Evolutionary conservation across 2,888 invertebrate species (phyloP), one percentile per base, ranked within the genome.

Genomic region (Marronus borbonicus): DNA sequence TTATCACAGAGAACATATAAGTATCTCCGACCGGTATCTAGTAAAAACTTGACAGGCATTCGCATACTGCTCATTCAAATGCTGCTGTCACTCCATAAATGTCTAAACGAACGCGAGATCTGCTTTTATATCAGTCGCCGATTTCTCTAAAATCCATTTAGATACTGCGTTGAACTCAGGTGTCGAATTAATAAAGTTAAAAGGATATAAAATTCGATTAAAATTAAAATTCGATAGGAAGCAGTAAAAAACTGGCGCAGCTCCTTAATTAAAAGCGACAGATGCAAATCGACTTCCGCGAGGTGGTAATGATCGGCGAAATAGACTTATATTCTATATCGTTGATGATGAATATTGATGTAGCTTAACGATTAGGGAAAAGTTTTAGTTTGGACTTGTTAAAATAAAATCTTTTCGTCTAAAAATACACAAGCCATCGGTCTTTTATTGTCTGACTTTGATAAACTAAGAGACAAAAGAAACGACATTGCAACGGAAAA

Each of bases 161-260:
- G 39, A 7, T 14, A 31, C 64, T 7, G 10, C 20, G 20, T 44
- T 14, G 24, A 12, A n/a, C 36, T 28, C 14, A 24, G 14, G 31
- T 31, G 14, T 8, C 20, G 24, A 44, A 12, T 66, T 66, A 66
- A 66, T 44, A 44, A 66, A 66, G 44, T 66, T 66, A 66, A 44
- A 66, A 66, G 49, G 66, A 49, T 66, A 66, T 66, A 66, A 66
- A 49, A 49, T n/a, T 66, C 49, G 66, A 66, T 31, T n/a, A n/a
- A n/a, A n/a, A 66, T 66, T 66, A 66, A 66, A 49, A 49, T n/a
- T 66, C 49, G 66, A 66, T 31, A 14, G 10, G 49, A 62, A 49
- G 44, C 44, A 20, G 17, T 66, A 10, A 49, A 62, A 66, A 66
- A 66, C 49, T 66, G 66, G 12, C 66, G 49, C 49, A 44, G 49